A percentile compares a stretch with the other conserved stretches of the same genome.
phyloP scores from a whole-genome alignment of 64 coral and sea anemone species.

The Catalaphyllia jardinei region DNA sequence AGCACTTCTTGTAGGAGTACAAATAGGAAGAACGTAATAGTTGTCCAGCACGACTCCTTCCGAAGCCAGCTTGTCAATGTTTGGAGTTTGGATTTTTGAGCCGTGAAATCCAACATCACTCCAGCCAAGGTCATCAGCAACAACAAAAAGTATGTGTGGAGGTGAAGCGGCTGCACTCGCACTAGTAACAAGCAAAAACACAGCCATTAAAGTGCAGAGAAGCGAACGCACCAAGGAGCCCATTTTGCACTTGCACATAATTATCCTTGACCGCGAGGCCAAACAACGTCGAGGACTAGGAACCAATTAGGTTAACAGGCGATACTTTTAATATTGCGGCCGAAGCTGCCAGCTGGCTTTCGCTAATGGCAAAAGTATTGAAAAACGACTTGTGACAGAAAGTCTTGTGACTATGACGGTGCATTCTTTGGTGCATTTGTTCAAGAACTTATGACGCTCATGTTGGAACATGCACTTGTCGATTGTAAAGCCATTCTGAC shows the following conservation, averaged over 20 bases:
- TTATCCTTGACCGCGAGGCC: too few relatives aligned
- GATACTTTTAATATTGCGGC: too few relatives aligned
- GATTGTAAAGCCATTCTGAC: too few relatives aligned
- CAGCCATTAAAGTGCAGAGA: not conserved
- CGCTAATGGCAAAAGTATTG: too few relatives aligned
- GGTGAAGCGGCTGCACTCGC: not conserved
- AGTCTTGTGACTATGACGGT: too few relatives aligned
- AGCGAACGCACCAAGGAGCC: not conserved
- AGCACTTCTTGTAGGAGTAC: slow-evolving; percentile 44
- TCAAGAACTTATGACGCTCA: too few relatives aligned
- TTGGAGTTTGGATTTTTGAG: slow-evolving; percentile 48
- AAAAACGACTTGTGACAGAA: too few relatives aligned
- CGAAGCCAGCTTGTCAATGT: slow-evolving; percentile 47
- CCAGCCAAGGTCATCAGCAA: slow-evolving; percentile 63
- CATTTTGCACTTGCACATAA: not conserved
- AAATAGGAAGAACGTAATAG: slow-evolving; percentile 61
- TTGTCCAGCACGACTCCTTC: slow-evolving; percentile 48
- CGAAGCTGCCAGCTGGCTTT: too few relatives aligned
- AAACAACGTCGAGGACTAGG: too few relatives aligned
- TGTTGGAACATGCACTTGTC: too few relatives aligned
- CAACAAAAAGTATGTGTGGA: slow-evolving; percentile 36
- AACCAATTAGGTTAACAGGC: too few relatives aligned
- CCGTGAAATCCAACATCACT: slow-evolving; percentile 65
- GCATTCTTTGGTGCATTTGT: too few relatives aligned
- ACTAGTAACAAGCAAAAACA: not conserved